These are phyloP conservation scores for Desmodus rotundus DNA, from an alignment of 2,113 vertebrate species.

Conservation along the genomic window DNA sequence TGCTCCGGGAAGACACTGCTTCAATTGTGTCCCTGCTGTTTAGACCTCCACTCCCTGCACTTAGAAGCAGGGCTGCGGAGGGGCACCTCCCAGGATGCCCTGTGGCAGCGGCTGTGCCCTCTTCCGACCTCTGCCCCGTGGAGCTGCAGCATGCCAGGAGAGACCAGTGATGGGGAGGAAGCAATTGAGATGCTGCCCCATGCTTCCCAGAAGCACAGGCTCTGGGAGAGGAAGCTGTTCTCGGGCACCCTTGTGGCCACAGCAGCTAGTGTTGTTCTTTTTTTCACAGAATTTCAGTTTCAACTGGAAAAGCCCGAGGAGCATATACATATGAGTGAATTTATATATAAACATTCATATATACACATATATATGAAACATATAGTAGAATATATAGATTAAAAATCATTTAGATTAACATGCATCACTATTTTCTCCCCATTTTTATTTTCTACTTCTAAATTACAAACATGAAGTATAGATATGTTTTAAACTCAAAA, in stretches of 20 bases:
- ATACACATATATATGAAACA: neutral
- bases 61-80: neutral
- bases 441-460: neutral
- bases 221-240: neutral
- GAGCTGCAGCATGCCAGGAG: neutral
- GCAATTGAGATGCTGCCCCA: neutral
- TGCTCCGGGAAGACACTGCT: neutral
- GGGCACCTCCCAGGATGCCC: no score
- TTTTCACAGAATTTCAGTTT: neutral
- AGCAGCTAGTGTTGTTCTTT: neutral
- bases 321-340: neutral
- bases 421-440: neutral
- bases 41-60: neutral
- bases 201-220: neutral
- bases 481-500: neutral
- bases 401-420: neutral
- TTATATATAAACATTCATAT: neutral
- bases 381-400: neutral
- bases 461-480: neutral
- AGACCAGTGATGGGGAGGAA: neutral
- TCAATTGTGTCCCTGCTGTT: neutral
- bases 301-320: neutral
- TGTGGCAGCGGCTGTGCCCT: rapidly evolving
- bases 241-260: neutral
- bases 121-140: neutral